Evolutionary conservation across 1,140 invertebrate genomes (phyloP).

Genomic region (Drosophila ananassae): DNA sequence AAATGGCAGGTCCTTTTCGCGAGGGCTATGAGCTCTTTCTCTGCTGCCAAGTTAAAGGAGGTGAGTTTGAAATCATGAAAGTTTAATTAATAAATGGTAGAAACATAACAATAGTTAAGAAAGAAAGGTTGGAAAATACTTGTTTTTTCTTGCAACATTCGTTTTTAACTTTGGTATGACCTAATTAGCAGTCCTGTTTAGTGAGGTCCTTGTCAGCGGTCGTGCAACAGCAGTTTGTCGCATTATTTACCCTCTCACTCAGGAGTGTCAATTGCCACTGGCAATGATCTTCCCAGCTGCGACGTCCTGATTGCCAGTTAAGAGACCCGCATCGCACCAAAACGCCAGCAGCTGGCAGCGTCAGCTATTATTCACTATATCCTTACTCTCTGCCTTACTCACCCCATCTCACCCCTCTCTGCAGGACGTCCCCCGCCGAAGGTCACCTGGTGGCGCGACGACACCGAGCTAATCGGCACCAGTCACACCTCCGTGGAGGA

Average conservation of each 20-base stretch:
- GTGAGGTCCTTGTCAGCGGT: slow-evolving; percentile 20
- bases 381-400: slow-evolving; percentile 4
- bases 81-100: background rate
- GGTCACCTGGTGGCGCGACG: slow-evolving; percentile 92
- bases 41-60: slow-evolving; percentile 92
- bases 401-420: background rate
- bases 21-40: slow-evolving; percentile 92
- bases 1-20: slow-evolving; percentile 91
- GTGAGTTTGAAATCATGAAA: slow-evolving; percentile 85
- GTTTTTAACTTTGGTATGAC: slow-evolving; percentile 18
- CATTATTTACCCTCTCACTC: slow-evolving; percentile 44
- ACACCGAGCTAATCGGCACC: slow-evolving; percentile 88
- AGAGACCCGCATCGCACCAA: slow-evolving; percentile 20
- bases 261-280: slow-evolving; percentile 46
- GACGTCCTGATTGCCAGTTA: slow-evolving; percentile 2
- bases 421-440: slow-evolving; percentile 89
- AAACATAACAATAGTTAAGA: background rate
- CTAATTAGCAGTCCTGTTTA: slow-evolving; percentile 24
- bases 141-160: background rate
- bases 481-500: slow-evolving; percentile 86
- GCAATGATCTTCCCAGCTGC: slow-evolving; percentile 11
- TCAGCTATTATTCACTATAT: slow-evolving; percentile 13
- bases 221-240: slow-evolving; percentile 21
- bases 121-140: background rate
- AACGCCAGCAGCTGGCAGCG: slow-evolving; percentile 10